Evolutionary conservation across 2,113 vertebrate species (phyloP).

Genomic region (Nothoprocta perdicaria): DNA sequence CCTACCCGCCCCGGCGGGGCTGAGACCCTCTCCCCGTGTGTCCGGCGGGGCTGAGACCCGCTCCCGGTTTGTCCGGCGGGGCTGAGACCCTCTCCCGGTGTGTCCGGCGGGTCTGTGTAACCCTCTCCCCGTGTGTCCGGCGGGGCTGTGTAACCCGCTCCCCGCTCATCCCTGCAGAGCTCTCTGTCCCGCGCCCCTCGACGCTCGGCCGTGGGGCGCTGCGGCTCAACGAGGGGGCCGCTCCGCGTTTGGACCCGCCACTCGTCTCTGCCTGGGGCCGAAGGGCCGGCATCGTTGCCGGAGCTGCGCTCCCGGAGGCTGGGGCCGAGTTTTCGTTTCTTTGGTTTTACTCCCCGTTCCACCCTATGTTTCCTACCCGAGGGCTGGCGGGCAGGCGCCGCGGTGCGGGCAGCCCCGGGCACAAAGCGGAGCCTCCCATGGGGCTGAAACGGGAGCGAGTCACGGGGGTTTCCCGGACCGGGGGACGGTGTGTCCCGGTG

Average conservation of each 20-base stretch:
- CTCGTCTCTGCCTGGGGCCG: neutral
- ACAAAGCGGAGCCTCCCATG: neutral
- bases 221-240: neutral
- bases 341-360: neutral
- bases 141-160: neutral
- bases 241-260: neutral
- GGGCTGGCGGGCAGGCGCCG: neutral
- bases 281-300: neutral
- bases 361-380: neutral
- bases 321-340: conserved; percentile 49
- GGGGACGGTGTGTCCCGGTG: neutral
- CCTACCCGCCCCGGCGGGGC: neutral
- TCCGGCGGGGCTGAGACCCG: too few relatives aligned
- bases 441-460: neutral
- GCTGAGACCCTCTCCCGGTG: too few relatives aligned
- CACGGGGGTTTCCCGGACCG: neutral
- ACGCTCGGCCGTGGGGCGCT: neutral
- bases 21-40: neutral
- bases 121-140: neutral
- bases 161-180: neutral
- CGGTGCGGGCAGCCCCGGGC: neutral
- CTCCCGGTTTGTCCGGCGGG: too few relatives aligned
- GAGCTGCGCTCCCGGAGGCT: neutral
- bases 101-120: too few relatives aligned
- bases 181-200: neutral